phyloP scores from a whole-genome alignment of 2,113 vertebrate species.

The Apteryx mantelli region DNA sequence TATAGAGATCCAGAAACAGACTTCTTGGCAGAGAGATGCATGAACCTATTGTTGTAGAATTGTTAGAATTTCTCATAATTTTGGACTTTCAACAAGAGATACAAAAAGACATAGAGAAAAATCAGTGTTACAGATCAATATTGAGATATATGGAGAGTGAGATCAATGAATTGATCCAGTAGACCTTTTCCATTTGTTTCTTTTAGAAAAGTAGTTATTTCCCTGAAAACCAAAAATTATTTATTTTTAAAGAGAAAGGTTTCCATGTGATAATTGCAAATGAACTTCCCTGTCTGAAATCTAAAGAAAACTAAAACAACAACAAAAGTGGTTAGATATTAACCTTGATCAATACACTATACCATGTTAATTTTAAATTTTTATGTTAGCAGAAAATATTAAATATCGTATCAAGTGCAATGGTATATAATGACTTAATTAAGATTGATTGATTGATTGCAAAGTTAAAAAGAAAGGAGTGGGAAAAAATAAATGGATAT shows the following conservation, averaged over 20 bases:
- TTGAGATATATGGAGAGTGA: not conserved
- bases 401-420: not conserved
- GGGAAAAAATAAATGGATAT: not conserved
- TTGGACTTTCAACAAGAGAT: not conserved
- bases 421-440: not conserved
- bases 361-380: not conserved
- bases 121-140: not conserved
- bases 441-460: not conserved
- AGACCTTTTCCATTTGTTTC: not conserved
- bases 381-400: not conserved
- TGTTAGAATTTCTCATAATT: not conserved
- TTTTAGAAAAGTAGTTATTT: not conserved
- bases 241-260: not conserved
- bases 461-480: not conserved
- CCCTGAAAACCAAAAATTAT: fast-evolving
- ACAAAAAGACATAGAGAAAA: not conserved
- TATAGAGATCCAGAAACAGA: not conserved
- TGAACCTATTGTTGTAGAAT: not conserved
- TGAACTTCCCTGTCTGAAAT: not conserved
- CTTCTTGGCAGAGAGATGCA: not conserved
- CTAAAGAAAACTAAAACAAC: not conserved
- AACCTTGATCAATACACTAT: not conserved
- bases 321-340: not conserved
- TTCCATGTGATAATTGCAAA: not conserved
- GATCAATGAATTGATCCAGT: not conserved